Evolutionary conservation across 2,113 vertebrate species (phyloP).

Genomic region (Etheostoma cragini): DNA sequence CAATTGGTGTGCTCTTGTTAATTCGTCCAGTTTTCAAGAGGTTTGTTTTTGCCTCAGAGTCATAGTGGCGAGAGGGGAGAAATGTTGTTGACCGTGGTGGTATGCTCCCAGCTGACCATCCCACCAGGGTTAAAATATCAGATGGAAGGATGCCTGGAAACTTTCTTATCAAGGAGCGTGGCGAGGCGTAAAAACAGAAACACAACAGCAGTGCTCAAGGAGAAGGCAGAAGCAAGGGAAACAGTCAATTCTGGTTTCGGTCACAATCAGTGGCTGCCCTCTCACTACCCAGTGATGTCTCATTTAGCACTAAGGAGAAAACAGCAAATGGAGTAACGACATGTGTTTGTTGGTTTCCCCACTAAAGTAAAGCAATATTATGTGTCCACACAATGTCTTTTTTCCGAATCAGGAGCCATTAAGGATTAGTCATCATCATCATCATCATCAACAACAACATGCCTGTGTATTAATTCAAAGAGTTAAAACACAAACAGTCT

Average conservation of each 20-base stretch:
- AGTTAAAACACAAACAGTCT: constrained; percentile 56
- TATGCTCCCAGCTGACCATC: constrained; percentile 40
- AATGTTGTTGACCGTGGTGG: constrained; percentile 52
- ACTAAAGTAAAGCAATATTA: constrained; percentile 17
- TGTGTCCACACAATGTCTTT: constrained; percentile 21
- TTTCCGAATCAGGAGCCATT: constrained; percentile 41
- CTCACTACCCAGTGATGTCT: constrained; percentile 7
- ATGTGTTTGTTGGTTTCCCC: constrained; percentile 48
- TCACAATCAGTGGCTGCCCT: constrained; percentile 60
- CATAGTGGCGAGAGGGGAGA: neutral
- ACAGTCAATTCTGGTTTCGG: constrained; percentile 39
- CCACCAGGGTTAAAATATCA: constrained; percentile 43
- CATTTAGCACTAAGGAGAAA: neutral
- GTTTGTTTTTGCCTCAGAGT: constrained; percentile 40
- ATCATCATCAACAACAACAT: constrained; percentile 32
- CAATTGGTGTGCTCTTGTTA: neutral
- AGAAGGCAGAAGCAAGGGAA: constrained; percentile 2
- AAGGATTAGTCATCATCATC: constrained; percentile 51
- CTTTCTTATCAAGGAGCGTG: constrained; percentile 29
- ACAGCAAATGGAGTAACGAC: constrained; percentile 29
- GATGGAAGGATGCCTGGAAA: constrained; percentile 30
- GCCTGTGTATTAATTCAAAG: constrained; percentile 51
- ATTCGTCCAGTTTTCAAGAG: constrained; percentile 27
- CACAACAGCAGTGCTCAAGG: constrained; percentile 26
- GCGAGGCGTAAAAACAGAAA: constrained; percentile 26